Base-by-base conservation (phyloP, 2,113 vertebrate species). In the Mormyrus iriodes region DNA sequence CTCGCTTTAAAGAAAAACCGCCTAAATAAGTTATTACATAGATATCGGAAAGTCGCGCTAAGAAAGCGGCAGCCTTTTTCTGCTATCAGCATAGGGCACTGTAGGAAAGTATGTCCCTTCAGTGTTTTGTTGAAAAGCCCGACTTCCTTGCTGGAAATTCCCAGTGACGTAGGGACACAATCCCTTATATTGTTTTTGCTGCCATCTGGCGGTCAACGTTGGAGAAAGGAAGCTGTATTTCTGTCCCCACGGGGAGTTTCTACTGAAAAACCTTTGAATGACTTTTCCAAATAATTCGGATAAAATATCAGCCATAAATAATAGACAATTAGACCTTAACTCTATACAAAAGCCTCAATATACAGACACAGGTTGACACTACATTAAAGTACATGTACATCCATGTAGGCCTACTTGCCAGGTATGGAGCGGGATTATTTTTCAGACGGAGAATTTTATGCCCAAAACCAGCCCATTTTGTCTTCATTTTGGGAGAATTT, bases 71-170 rank as follows among this genome's bases (percentile, higher is more conserved):
- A 53, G 10, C 15, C 85, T 52, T 61, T 87, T 39, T 65, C 55
- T 44, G 55, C 21, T 42, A 44, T 61, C 86, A 27, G 49, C 27
- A 87, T 15, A 58, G 27, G 15, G 31, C 31, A 58, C 10, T 79
- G 44, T 48, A 49, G 83, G 17, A 86, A 86, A 86, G 51, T 86
- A n/a, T 65, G 46, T 88, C 65, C 88, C 88, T 76, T 69, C 88
- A 90, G 35, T 53, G 73, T 53, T 86, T 87, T 88, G 48, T 82
- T 51, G 89, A 93, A 86, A 88, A 94, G 89, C 24, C 90, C 90
- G 49, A 91, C 92, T 95, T 95, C 95, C 93, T 92, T 90, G 90
- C 93, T 95, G 95, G 95, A 96, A 96, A 95, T 95, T 95, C 95
- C 95, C 95, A 90, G 89, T 95, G 95, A 96, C 94, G 95, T 93